Percentiles rank a stretch among this genome's conserved stretches.
Evolutionary conservation across 2,888 invertebrate species (phyloP).

Genomic region (Apodemia mormo): DNA sequence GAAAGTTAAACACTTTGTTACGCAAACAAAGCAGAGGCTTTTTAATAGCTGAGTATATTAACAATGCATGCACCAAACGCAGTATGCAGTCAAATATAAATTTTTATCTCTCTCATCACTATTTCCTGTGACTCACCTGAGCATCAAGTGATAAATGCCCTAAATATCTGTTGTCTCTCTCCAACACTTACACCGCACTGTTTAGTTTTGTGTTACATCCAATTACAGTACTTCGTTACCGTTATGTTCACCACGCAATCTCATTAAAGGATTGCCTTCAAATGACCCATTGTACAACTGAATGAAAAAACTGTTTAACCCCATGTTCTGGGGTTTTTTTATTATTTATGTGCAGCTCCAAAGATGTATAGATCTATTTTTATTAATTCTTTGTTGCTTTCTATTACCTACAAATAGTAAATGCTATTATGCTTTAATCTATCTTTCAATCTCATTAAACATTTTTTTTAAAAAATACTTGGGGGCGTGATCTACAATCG

Average conservation of each 20-base stretch:
- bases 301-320: too few species aligned
- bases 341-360: too few species aligned
- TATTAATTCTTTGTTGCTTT: too few species aligned
- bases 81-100: constrained; percentile 3
- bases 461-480: too few species aligned
- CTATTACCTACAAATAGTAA: too few species aligned
- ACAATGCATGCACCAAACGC: background rate
- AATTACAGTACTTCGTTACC: background rate
- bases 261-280: constrained; percentile 13
- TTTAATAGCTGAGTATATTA: background rate
- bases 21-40: too few species aligned
- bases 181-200: background rate
- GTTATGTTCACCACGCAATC: background rate
- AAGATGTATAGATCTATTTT: too few species aligned
- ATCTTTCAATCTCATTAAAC: too few species aligned
- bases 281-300: background rate
- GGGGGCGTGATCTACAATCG: too few species aligned
- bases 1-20: too few species aligned
- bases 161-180: constrained; percentile 17
- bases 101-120: constrained; percentile 24
- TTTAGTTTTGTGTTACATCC: constrained; percentile 16
- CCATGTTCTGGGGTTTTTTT: too few species aligned
- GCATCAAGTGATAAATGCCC: constrained; percentile 28
- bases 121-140: constrained; percentile 29
- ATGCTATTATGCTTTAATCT: too few species aligned